Conservation (phyloP, 2,797 vertebrate genomes). For the Rhinichthys osculus region DNA sequence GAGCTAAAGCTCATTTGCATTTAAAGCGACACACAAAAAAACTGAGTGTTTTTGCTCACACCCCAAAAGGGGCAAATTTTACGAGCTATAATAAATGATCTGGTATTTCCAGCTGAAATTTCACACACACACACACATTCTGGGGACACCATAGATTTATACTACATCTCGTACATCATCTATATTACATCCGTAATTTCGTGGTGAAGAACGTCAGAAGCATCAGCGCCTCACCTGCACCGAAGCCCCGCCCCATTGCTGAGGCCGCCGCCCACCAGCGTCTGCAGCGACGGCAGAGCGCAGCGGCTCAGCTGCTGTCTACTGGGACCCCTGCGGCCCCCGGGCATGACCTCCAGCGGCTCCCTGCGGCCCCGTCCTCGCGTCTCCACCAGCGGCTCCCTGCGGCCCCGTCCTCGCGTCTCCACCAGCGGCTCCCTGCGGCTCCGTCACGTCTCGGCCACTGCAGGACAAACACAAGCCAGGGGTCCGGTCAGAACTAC, state of each 20-base stretch:
- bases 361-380: slow-evolving; percentile 77
- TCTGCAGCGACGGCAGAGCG: slow-evolving; percentile 96
- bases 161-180: too few species aligned
- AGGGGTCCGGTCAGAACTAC: not conserved
- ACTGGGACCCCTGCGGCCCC: slow-evolving; percentile 98
- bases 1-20: too few species aligned
- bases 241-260: slow-evolving; percentile 92
- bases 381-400: slow-evolving; percentile 76
- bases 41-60: too few species aligned
- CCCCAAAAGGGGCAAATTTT: too few species aligned
- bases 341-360: slow-evolving; percentile 92
- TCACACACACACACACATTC: too few species aligned
- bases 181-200: not conserved
- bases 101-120: too few species aligned
- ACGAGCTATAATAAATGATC: too few species aligned
- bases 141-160: too few species aligned
- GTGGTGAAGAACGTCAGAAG: not conserved
- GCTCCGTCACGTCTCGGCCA: slow-evolving; percentile 76
- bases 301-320: slow-evolving; percentile 99
- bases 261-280: slow-evolving; percentile 91
- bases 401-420: slow-evolving; percentile 77
- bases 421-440: slow-evolving; percentile 74
- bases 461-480: slow-evolving; percentile 58
- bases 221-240: slow-evolving; percentile 82
- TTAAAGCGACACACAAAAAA: too few species aligned